A percentile compares a stretch with the other conserved stretches of the same genome.
Conservation (phyloP, 1,140 invertebrate species). For the Macrosteles quadrilineatus region DNA sequence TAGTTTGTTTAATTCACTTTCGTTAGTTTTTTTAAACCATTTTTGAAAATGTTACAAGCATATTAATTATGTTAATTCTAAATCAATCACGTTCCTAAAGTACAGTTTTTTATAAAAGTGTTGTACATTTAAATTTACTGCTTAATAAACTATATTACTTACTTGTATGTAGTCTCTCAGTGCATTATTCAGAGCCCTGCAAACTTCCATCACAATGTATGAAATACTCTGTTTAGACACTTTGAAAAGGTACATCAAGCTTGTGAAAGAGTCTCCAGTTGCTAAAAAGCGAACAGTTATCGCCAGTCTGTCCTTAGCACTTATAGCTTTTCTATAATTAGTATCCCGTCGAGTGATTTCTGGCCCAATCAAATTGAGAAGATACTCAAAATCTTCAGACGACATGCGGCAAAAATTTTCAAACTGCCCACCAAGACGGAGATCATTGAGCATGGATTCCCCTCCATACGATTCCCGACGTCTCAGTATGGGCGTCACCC, state of each 20-base stretch:
- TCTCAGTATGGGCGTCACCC: too few relatives aligned
- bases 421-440: neutral
- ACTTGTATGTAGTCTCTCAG: slow-evolving; percentile 30
- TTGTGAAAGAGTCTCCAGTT: slow-evolving; percentile 44
- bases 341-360: slow-evolving; percentile 45
- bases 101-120: neutral
- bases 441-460: too few relatives aligned
- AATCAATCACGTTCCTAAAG: slow-evolving; percentile 8
- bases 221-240: slow-evolving; percentile 40
- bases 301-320: slow-evolving; percentile 40
- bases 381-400: slow-evolving; percentile 34
- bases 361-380: slow-evolving; percentile 38
- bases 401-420: slow-evolving; percentile 32
- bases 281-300: slow-evolving; percentile 45
- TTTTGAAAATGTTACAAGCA: neutral
- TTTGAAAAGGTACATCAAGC: slow-evolving; percentile 39
- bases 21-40: neutral
- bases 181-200: slow-evolving; percentile 33
- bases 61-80: slow-evolving; percentile 2
- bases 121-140: neutral
- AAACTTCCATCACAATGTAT: slow-evolving; percentile 41
- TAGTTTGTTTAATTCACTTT: neutral
- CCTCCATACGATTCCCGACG: too few relatives aligned
- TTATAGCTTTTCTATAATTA: slow-evolving; percentile 42
- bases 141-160: slow-evolving; percentile 35